These are phyloP conservation scores for Watsonalla binaria DNA, from an alignment of 2,888 invertebrate genomes.

Conservation along the genomic window DNA sequence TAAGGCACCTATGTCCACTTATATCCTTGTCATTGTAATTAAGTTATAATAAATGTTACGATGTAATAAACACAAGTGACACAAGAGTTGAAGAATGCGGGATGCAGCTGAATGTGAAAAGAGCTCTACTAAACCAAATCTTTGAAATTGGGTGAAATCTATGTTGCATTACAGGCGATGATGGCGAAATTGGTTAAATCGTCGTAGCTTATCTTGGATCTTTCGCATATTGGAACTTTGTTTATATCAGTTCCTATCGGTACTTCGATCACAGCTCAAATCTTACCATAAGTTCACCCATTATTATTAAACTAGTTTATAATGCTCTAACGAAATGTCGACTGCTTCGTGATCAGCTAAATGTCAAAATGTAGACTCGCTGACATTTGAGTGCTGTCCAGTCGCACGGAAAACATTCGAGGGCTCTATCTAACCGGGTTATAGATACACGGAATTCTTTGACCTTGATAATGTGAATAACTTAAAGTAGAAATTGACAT, in stretches of 20 bases:
- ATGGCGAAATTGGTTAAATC: too few species aligned
- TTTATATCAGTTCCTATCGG: neutral
- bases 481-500: neutral
- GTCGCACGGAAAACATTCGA: conserved; percentile 21
- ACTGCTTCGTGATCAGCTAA: conserved; percentile 51
- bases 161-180: too few species aligned
- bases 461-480: neutral
- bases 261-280: conserved; percentile 7
- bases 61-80: too few species aligned
- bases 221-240: too few species aligned
- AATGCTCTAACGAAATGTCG: conserved; percentile 28
- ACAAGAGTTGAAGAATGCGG: too few species aligned
- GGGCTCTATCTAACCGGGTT: conserved; percentile 3
- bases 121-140: too few species aligned
- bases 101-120: too few species aligned
- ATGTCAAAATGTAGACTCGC: conserved; percentile 45
- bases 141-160: too few species aligned
- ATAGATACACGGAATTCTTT: neutral
- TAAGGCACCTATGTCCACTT: too few species aligned
- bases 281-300: conserved; percentile 11
- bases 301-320: conserved; percentile 32
- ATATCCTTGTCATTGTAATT: too few species aligned
- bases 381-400: conserved; percentile 53
- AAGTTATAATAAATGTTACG: too few species aligned
- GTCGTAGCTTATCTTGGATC: too few species aligned